A percentile compares a stretch with the other conserved stretches of the same genome.
Evolutionary conservation across 2,113 vertebrate genomes (phyloP).

Genomic region (Zapornia atra): DNA sequence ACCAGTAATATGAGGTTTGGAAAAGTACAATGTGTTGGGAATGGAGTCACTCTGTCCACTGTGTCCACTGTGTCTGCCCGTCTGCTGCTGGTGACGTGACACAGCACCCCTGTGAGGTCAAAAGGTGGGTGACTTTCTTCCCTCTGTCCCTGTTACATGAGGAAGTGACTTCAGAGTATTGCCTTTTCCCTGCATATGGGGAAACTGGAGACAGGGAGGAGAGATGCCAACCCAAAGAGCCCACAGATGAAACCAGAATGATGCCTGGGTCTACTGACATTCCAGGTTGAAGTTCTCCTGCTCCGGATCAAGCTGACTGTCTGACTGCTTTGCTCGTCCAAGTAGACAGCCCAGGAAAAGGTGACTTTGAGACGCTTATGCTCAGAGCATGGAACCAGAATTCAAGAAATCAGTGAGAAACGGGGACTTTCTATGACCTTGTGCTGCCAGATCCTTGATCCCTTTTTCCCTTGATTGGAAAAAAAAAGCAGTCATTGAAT

Average conservation of each 20-base stretch:
- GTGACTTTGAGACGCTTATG: neutral
- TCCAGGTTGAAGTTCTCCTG: neutral
- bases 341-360: neutral
- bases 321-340: neutral
- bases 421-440: neutral
- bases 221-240: neutral
- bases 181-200: neutral
- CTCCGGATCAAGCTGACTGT: neutral
- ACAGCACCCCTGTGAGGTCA: fast-evolving
- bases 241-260: neutral
- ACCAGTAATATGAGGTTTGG: neutral
- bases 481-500: neutral
- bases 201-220: neutral
- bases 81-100: neutral
- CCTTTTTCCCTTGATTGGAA: too few species aligned
- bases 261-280: neutral
- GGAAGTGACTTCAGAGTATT: neutral
- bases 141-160: neutral
- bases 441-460: neutral
- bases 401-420: neutral
- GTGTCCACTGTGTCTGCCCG: neutral
- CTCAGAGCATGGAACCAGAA: neutral
- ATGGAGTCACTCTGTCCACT: too few species aligned
- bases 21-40: neutral
- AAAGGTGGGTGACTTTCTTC: neutral